These are phyloP conservation scores for Dendrolimus kikuchii DNA, from an alignment of 1,140 invertebrate genomes.

Conservation along the genomic window DNA sequence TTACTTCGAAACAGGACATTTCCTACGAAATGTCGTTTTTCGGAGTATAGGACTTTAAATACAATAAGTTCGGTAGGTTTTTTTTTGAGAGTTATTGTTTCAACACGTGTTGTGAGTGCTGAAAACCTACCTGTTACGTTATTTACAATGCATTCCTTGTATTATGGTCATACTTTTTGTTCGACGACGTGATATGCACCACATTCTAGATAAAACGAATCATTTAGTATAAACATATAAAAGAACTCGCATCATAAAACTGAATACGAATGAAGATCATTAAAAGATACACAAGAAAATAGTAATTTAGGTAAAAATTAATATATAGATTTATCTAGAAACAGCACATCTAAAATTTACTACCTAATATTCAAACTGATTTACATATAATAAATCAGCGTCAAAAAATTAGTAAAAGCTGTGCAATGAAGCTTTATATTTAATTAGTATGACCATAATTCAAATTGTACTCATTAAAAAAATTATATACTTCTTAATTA, in stretches of 20 bases:
- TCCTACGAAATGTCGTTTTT: neutral
- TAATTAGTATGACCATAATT: conserved; percentile 37
- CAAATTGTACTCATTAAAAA: conserved; percentile 33
- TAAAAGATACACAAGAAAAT: no score
- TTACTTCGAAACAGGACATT: no score
- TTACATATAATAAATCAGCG: no score
- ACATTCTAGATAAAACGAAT: no score
- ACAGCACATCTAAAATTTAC: no score
- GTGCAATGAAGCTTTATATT: conserved; percentile 18
- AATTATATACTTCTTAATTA: neutral
- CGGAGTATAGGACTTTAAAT: conserved; percentile 3
- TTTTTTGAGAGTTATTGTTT: conserved; percentile 22
- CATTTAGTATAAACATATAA: no score
- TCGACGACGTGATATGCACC: no score
- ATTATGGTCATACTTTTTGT: neutral
- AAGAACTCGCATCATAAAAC: no score
- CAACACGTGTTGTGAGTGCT: conserved; percentile 45
- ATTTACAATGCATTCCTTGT: conserved; percentile 66
- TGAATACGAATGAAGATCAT: no score
- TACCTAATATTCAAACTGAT: no score
- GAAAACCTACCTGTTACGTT: conserved; percentile 56
- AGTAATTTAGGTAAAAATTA: no score
- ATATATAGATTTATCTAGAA: no score
- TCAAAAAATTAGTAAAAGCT: conserved; percentile 20
- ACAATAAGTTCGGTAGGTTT: conserved; percentile 45